Percentiles rank a stretch among this genome's conserved stretches.
Evolutionary conservation across 2,113 vertebrate species (phyloP).

Genomic region (Etheostoma cragini): DNA sequence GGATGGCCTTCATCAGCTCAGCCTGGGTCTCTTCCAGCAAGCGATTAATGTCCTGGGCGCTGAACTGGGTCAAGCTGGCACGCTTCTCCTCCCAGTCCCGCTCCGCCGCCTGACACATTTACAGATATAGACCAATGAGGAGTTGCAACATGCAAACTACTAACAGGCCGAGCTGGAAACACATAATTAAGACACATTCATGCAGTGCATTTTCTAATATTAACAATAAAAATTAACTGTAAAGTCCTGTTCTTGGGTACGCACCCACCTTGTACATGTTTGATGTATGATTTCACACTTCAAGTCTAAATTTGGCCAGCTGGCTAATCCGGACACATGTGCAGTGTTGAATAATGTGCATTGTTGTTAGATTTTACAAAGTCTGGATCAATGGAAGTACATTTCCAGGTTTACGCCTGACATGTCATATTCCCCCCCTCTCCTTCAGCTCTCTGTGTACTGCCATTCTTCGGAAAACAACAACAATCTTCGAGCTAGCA

Average conservation of each 20-base stretch:
- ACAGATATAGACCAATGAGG: slow-evolving; percentile 36
- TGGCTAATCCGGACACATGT: slow-evolving; percentile 1
- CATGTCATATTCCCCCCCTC: too few species aligned
- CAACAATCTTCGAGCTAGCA: too few species aligned
- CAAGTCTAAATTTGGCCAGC: slow-evolving; percentile 36
- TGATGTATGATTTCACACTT: slow-evolving; percentile 3
- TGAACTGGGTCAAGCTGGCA: slow-evolving; percentile 96
- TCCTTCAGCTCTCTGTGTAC: too few species aligned
- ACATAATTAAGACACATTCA: slow-evolving; percentile 8
- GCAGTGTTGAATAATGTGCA: background rate
- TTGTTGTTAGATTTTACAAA: too few species aligned
- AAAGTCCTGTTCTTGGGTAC: slow-evolving; percentile 15
- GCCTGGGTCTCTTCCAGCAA: slow-evolving; percentile 97
- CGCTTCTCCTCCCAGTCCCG: slow-evolving; percentile 98
- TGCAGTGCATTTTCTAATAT: slow-evolving; percentile 10
- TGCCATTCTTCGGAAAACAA: too few species aligned
- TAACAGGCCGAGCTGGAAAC: background rate
- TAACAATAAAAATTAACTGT: background rate
- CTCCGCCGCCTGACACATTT: slow-evolving; percentile 89
- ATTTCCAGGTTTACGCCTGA: too few species aligned
- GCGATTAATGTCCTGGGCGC: slow-evolving; percentile 96
- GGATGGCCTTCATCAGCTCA: slow-evolving; percentile 97
- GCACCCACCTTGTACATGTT: too few species aligned
- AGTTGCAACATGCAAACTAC: background rate
- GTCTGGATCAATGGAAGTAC: too few species aligned